Conservation (phyloP, 2,888 invertebrate species). For the Euplexia lucipara region DNA sequence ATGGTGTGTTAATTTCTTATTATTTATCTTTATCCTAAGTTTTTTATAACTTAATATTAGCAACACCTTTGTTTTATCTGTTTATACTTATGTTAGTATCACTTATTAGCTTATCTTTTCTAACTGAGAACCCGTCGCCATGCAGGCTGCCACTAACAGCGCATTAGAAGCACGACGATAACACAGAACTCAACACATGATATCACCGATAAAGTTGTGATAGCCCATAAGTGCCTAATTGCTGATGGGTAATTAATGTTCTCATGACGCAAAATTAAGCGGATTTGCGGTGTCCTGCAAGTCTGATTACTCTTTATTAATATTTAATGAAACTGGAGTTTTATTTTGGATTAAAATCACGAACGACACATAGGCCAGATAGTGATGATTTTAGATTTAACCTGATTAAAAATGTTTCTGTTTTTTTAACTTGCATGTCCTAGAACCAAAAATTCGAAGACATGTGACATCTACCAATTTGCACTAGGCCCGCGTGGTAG, state of each 20-base stretch:
- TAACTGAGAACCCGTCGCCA: slow-evolving; percentile 31
- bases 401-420: not conserved
- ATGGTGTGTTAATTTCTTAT: too few relatives aligned
- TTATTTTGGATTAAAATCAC: not conserved
- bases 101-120: too few relatives aligned
- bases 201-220: slow-evolving; percentile 16
- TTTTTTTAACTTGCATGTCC: too few relatives aligned
- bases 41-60: too few relatives aligned
- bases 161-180: slow-evolving; percentile 38
- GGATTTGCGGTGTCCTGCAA: not conserved
- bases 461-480: too few relatives aligned
- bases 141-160: slow-evolving; percentile 41
- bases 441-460: too few relatives aligned
- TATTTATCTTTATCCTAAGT: too few relatives aligned
- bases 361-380: too few relatives aligned
- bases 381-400: not conserved
- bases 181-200: not conserved
- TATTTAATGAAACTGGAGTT: not conserved
- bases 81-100: too few relatives aligned
- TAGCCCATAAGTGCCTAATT: slow-evolving; percentile 12
- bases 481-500: too few relatives aligned
- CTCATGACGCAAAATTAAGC: not conserved
- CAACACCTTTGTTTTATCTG: too few relatives aligned
- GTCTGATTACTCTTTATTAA: not conserved
- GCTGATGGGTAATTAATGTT: not conserved